phyloP scores from a whole-genome alignment of 2,113 vertebrate genomes.

The Myiopsitta monachus region DNA sequence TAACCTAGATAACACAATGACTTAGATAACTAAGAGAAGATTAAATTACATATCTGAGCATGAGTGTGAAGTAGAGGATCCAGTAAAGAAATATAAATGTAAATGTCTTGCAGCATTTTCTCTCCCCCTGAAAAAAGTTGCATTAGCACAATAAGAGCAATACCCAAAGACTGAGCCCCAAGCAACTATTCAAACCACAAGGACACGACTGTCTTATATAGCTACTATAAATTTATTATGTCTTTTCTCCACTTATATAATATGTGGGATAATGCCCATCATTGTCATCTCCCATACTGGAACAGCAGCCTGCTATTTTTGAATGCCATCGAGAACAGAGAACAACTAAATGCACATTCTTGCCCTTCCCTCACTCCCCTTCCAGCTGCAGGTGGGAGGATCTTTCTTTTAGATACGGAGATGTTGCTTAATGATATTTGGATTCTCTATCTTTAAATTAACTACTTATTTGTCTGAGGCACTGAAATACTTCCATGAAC shows the following conservation, averaged over 20 bases:
- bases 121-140: background rate
- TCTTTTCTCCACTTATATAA: background rate
- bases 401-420: background rate
- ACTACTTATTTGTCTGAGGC: background rate
- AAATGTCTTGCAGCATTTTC: background rate
- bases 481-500: background rate
- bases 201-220: background rate
- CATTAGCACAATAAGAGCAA: background rate
- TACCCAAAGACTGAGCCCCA: background rate
- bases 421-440: background rate
- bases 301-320: slow-evolving; percentile 17
- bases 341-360: slow-evolving; percentile 18
- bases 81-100: background rate
- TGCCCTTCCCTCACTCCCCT: background rate
- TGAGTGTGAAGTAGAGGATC: background rate
- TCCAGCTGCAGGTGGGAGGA: slow-evolving; percentile 41
- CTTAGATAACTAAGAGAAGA: background rate
- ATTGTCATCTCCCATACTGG: background rate
- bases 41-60: background rate
- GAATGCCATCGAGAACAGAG: background rate
- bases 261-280: slow-evolving; percentile 23
- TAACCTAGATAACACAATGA: too few species aligned
- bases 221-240: slow-evolving; percentile 4
- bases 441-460: background rate
- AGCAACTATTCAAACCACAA: background rate